Conservation (phyloP, 2,113 vertebrate species). For the Paralichthys olivaceus region DNA sequence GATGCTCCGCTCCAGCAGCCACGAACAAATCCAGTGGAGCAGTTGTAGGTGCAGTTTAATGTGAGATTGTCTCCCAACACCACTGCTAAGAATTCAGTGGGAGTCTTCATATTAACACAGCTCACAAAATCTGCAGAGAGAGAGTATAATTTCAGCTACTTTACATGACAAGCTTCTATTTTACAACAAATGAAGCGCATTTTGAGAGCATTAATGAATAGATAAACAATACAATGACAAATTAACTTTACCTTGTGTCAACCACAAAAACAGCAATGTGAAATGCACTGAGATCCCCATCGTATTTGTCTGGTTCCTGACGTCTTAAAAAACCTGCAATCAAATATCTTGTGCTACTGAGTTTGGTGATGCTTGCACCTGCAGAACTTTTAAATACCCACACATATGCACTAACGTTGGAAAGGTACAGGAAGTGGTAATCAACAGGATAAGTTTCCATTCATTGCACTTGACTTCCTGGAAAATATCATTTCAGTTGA, state of each 20-base stretch:
- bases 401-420: neutral
- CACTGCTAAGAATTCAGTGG: slow-evolving; percentile 35
- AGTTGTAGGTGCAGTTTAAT: slow-evolving; percentile 80
- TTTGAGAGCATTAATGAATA: neutral
- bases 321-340: slow-evolving; percentile 9
- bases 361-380: slow-evolving; percentile 42
- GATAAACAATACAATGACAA: neutral
- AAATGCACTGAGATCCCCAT: slow-evolving; percentile 54
- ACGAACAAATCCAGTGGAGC: slow-evolving; percentile 77
- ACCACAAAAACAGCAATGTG: slow-evolving; percentile 54
- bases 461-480: slow-evolving; percentile 56
- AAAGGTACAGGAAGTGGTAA: slow-evolving; percentile 71
- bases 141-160: neutral
- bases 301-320: slow-evolving; percentile 22
- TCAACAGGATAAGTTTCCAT: slow-evolving; percentile 59
- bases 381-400: slow-evolving; percentile 24
- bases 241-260: slow-evolving; percentile 66
- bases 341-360: slow-evolving; percentile 5
- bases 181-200: neutral
- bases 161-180: neutral
- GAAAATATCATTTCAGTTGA: slow-evolving; percentile 15
- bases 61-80: slow-evolving; percentile 57
- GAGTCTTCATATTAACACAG: neutral
- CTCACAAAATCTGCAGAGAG: slow-evolving; percentile 64
- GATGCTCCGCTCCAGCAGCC: slow-evolving; percentile 64